phyloP scores from a whole-genome alignment of 1,140 invertebrate genomes.

The Chelonus insularis region DNA sequence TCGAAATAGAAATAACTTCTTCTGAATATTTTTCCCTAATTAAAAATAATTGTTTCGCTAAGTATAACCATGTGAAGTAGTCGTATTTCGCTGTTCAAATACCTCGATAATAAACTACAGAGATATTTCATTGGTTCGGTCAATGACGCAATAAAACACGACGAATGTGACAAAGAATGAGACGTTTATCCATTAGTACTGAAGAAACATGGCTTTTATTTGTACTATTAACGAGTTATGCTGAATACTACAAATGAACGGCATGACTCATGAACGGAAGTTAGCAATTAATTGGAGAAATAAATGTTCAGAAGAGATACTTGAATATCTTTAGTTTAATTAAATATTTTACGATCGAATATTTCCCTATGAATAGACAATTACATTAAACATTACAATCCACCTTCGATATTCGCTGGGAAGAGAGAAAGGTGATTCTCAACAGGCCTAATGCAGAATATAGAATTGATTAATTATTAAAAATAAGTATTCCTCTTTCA shows the following conservation, averaged over 20 bases:
- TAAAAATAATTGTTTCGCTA: constrained; percentile 20
- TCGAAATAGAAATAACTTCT: too few relatives aligned
- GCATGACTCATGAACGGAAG: constrained; percentile 13
- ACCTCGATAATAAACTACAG: constrained; percentile 26
- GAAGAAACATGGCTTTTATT: neutral
- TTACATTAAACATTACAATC: too few relatives aligned
- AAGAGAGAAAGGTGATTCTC: too few relatives aligned
- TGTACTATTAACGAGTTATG: neutral
- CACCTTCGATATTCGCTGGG: too few relatives aligned
- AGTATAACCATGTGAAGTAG: constrained; percentile 21
- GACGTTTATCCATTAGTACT: neutral
- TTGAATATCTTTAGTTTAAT: neutral
- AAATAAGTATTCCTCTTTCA: too few relatives aligned
- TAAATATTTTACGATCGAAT: neutral
- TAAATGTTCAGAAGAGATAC: neutral
- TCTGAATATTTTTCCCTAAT: neutral
- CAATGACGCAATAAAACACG: constrained; percentile 22
- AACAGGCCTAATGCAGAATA: too few relatives aligned
- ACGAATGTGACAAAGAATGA: constrained; percentile 17
- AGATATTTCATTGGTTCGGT: constrained; percentile 38
- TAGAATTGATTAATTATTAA: too few relatives aligned
- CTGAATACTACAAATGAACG: neutral
- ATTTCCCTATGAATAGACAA: neutral
- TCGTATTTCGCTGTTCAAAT: neutral
- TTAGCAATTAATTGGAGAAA: constrained; percentile 4